Evolutionary conservation across 1,140 invertebrate genomes (phyloP), one percentile per base, ranked within the genome.

Genomic region (Drosophila baimaii): DNA sequence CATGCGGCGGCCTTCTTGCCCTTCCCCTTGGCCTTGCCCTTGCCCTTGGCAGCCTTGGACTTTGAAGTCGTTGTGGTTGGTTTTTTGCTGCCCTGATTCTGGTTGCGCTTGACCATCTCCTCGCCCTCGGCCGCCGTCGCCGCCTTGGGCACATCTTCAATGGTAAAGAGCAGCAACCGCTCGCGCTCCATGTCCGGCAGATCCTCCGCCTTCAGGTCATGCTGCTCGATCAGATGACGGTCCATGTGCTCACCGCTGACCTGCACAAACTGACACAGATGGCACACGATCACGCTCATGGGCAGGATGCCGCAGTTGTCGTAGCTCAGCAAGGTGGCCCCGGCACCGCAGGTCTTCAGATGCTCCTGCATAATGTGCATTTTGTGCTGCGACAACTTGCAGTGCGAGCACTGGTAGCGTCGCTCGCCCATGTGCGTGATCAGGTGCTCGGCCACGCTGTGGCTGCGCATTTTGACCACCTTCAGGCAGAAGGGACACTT

Each of bases 371-470:
- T 33, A 0, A 35, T 12, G 9, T 37, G 1, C 44, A 8, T n/a
- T n/a, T n/a, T n/a, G 10, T 17, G 8, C 44, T 46, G 25, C 2
- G 73, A 54, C 1, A 44, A 0, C 2, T 39, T 70, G 72, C 95
- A 96, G 9, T 89, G 77, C 5, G 90, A 92, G 81, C 95, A 96
- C 7, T 90, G 84, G 57, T 92, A 94, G 10, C 93, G 86, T 56
- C 94, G 94, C 77, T 96, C 95, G 0, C 95, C 95, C 0, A 95
- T 95, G 55, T 96, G 95, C 7, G 90, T 93, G 2, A 93, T 92
- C 13, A 95, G 92, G 69, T 96, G 95, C 37, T 95, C 94, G 44
- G 27, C 21, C 17, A 91, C n/a, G 10, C 0, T 0, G 4, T 35
- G 0, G 21, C 1, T 29, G n/a, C 41, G 43, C 39, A 51, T 33